Base-by-base conservation (phyloP, 1,140 invertebrate genomes). In the Panulirus ornatus region DNA sequence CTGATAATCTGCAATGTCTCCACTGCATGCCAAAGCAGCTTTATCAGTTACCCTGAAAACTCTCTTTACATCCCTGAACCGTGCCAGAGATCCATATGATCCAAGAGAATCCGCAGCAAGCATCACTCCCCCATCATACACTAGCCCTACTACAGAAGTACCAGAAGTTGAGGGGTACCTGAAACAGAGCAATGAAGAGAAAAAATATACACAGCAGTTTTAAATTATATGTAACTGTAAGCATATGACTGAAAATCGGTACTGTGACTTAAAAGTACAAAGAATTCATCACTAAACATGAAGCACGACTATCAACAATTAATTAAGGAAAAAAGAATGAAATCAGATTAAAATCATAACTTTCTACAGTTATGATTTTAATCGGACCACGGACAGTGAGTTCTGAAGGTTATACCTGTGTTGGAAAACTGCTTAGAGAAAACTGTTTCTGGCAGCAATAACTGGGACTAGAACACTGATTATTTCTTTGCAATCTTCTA, bases 1-100 rank as follows among this genome's bases (percentile, higher is more conserved):
- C 94, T 99, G 98, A 93, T 96, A 99, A 94, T 99, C 99, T 34
- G 98, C 98, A 94, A 97, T 99, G 94, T 99, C 99, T 19, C 98
- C 98, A 91, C 97, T 96, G 90, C 96, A 96, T 11, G 97, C 98
- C 36, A 99, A 94, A 47, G 99, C 94, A n/a, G 97, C 98, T 85
- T 96, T 96, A 66, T 98, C 95, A 94, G 99, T 99, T 0, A 99
- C 96, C 36, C 70, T 79, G 78, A 92, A 85, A 1, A 99, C 94
- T 92, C 98, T 95, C 0, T 97, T 95, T 91, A 97, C 96, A 94
- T 97, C 96, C 79, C 97, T 95, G 93, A 96, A 99, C 83, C 98
- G 95, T 0, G 98, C 97, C 85, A 99, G 94, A 0, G 97, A 97
- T 16, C 98, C 98, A 94, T 99, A 99, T 0, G 97, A 99, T 8